Conservation (phyloP, 2,888 invertebrate genomes). For the Dilophus febrilis region DNA sequence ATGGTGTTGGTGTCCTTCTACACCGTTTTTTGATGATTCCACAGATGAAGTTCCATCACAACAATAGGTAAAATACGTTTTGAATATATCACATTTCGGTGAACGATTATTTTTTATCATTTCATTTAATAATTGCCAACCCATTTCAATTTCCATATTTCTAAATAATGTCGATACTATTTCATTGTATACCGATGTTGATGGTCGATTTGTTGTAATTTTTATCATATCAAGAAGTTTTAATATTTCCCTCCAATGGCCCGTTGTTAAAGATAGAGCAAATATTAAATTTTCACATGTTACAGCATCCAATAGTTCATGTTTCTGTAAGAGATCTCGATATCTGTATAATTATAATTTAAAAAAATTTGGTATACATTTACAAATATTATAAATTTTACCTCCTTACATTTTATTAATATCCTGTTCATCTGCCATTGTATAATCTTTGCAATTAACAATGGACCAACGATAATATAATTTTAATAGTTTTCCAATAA, state of each 20-base stretch:
- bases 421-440: slow-evolving; percentile 33
- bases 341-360: slow-evolving; percentile 10
- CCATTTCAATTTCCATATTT: slow-evolving; percentile 29
- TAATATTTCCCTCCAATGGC: slow-evolving; percentile 43
- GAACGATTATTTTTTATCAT: slow-evolving; percentile 31
- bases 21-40: too few species aligned
- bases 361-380: too few species aligned
- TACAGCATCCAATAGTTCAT: slow-evolving; percentile 39
- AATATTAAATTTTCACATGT: slow-evolving; percentile 42
- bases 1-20: too few species aligned
- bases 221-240: slow-evolving; percentile 42
- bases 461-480: slow-evolving; percentile 31
- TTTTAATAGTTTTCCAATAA: slow-evolving; percentile 37
- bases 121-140: slow-evolving; percentile 41
- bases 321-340: slow-evolving; percentile 31
- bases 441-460: slow-evolving; percentile 22
- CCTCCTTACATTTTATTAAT: slow-evolving; percentile 34
- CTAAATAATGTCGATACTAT: slow-evolving; percentile 40
- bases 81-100: slow-evolving; percentile 33
- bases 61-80: slow-evolving; percentile 36
- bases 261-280: slow-evolving; percentile 42
- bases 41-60: slow-evolving; percentile 8
- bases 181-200: slow-evolving; percentile 32
- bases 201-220: slow-evolving; percentile 31
- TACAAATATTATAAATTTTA: slow-evolving; percentile 11